Conservation (phyloP, 2,888 invertebrate species). For the Meiosimyza platycephala region DNA sequence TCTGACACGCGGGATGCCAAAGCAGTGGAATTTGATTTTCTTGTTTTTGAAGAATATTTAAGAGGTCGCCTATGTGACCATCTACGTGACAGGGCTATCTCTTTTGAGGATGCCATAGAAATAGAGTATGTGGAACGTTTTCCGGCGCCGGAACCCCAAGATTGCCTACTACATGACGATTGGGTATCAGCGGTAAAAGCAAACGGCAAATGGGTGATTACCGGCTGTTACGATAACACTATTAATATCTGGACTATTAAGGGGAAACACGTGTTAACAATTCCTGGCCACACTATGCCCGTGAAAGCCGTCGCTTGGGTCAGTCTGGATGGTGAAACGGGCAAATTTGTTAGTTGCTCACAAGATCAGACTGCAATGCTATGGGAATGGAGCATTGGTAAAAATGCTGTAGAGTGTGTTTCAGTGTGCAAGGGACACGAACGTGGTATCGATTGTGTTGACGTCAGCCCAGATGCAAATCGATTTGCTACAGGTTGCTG, state of each 20-base stretch:
- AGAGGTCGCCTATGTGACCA: conserved; percentile 75
- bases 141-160: conserved; percentile 92
- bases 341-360: conserved; percentile 83
- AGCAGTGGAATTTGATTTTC: conserved; percentile 83
- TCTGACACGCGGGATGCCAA: conserved; percentile 33
- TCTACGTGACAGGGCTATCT: conserved; percentile 79
- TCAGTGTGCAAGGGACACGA: conserved; percentile 91
- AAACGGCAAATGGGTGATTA: conserved; percentile 81
- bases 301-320: conserved; percentile 93
- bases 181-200: conserved; percentile 94
- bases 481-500: conserved; percentile 88
- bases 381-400: conserved; percentile 86
- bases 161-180: conserved; percentile 94
- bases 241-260: conserved; percentile 89
- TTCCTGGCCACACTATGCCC: conserved; percentile 87
- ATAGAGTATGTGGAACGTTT: conserved; percentile 92
- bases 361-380: conserved; percentile 92
- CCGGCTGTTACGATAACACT: conserved; percentile 94
- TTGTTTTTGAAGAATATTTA: conserved; percentile 86
- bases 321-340: conserved; percentile 73
- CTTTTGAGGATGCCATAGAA: conserved; percentile 86
- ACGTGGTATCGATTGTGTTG: conserved; percentile 89
- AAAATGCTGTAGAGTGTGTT: conserved; percentile 81
- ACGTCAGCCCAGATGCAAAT: conserved; percentile 76
- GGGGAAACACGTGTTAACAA: conserved; percentile 85